Percentiles rank a stretch among this genome's conserved stretches.
These are phyloP conservation scores for Maccullochella peelii DNA, from an alignment of 2,113 vertebrate species.

Conservation along the genomic window DNA sequence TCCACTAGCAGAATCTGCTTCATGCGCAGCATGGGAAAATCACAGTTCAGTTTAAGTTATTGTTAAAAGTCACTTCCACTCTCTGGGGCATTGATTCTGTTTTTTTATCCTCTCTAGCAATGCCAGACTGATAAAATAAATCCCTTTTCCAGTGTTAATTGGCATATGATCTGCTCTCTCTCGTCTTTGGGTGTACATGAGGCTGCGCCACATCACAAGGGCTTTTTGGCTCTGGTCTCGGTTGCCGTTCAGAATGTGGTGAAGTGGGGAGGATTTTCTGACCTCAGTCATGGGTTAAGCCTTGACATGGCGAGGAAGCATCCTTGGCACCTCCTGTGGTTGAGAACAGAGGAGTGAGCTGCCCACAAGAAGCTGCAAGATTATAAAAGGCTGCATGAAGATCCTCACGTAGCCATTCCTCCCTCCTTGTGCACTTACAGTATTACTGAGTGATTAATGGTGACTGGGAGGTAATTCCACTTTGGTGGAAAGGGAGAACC, in stretches of 20 bases:
- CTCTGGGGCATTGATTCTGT: slow-evolving; percentile 11
- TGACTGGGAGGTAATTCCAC: slow-evolving; percentile 29
- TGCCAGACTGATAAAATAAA: slow-evolving; percentile 39
- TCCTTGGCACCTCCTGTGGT: slow-evolving; percentile 58
- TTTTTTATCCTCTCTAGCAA: slow-evolving; percentile 29
- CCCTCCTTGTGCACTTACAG: slow-evolving; percentile 17
- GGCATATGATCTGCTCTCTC: slow-evolving; percentile 45
- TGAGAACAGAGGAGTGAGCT: slow-evolving; percentile 45
- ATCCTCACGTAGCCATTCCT: slow-evolving; percentile 71
- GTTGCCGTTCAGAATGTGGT: slow-evolving; percentile 37
- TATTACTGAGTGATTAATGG: slow-evolving; percentile 38
- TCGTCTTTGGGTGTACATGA: slow-evolving; percentile 26
- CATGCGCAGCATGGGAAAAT: slow-evolving; percentile 47
- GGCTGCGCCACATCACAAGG: slow-evolving; percentile 65
- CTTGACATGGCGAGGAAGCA: slow-evolving; percentile 53
- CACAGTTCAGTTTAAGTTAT: slow-evolving; percentile 59
- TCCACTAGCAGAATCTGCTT: slow-evolving; percentile 48
- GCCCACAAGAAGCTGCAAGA: slow-evolving; percentile 55
- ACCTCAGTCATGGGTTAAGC: slow-evolving; percentile 58
- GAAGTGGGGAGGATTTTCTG: slow-evolving; percentile 56
- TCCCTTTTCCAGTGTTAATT: slow-evolving; percentile 45
- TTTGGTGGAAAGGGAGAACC: neutral
- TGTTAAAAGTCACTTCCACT: slow-evolving; percentile 55
- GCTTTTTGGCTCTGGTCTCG: slow-evolving; percentile 57
- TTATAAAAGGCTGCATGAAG: slow-evolving; percentile 58